These are phyloP conservation scores for Conus canariensis DNA, from an alignment of 2,888 invertebrate genomes.

Conservation along the genomic window DNA sequence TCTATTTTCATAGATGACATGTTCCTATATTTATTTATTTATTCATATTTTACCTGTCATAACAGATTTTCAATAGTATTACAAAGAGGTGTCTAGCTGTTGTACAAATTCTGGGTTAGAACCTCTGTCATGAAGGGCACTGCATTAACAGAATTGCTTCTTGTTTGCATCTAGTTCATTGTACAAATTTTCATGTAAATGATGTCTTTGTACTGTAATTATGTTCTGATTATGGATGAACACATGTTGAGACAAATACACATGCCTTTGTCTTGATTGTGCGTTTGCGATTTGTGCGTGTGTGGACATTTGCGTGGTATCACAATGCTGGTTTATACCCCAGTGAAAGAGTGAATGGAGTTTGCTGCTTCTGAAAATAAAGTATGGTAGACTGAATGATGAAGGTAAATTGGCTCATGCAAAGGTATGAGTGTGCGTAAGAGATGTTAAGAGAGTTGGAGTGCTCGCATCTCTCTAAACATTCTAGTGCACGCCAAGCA, in stretches of 20 bases:
- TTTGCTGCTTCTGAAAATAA: no score
- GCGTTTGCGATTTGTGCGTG: slow-evolving; percentile 25
- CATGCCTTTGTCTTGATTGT: slow-evolving; percentile 38
- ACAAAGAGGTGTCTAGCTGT: background rate
- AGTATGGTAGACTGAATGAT: no score
- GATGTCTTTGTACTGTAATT: slow-evolving; percentile 38
- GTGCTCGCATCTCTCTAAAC: background rate
- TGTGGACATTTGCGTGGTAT: background rate
- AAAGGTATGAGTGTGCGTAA: no score
- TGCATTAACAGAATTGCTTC: slow-evolving; percentile 20
- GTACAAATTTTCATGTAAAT: slow-evolving; percentile 38
- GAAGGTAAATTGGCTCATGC: no score
- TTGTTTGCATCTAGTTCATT: slow-evolving; percentile 37
- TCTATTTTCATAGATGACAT: no score
- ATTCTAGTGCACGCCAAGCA: background rate
- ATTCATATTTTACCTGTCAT: no score
- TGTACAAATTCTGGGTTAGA: background rate
- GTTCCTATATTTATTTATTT: no score
- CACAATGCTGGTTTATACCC: background rate
- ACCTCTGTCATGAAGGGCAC: slow-evolving; percentile 23
- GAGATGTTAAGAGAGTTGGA: background rate
- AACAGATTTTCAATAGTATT: background rate
- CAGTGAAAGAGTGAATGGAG: background rate
- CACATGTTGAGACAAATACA: slow-evolving; percentile 44
- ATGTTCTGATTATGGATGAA: slow-evolving; percentile 37